phyloP scores from a whole-genome alignment of 2,797 vertebrate species.

The Psittacula derbiana region DNA sequence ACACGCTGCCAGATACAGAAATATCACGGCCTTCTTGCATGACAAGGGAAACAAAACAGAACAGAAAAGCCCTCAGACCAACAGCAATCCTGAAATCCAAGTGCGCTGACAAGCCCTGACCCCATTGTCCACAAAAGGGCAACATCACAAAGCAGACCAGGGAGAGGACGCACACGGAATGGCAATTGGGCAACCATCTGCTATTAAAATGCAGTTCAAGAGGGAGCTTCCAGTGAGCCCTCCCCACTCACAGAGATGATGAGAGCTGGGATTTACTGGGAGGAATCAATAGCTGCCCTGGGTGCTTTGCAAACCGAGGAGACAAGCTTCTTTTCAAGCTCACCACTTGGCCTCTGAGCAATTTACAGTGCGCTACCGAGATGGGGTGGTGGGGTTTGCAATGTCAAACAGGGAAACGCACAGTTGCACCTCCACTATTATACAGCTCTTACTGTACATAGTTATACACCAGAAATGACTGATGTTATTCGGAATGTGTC shows the following conservation, averaged over 20 bases:
- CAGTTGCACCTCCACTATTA: neutral
- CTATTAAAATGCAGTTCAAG: neutral
- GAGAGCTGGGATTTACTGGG: neutral
- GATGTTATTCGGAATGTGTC: neutral
- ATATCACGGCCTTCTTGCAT: neutral
- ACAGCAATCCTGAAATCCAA: neutral
- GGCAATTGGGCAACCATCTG: conserved; percentile 7
- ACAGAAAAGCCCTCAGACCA: neutral
- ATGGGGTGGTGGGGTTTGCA: neutral
- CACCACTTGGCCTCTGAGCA: neutral
- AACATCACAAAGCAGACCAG: neutral
- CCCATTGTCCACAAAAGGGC: conserved; percentile 49
- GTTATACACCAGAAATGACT: neutral
- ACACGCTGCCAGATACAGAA: conserved; percentile 39
- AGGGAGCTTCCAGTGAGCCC: neutral
- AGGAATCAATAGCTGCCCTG: neutral
- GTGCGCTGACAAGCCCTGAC: neutral
- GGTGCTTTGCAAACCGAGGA: neutral
- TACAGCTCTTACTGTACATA: accelerated
- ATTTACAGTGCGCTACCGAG: accelerated
- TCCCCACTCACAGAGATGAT: neutral
- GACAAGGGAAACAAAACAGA: neutral
- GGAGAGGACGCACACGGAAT: neutral
- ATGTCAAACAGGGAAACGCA: neutral
- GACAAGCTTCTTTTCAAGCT: neutral